Percentiles rank a stretch among this genome's conserved stretches.
phyloP scores from a whole-genome alignment of 2,113 vertebrate genomes.

The Cariama cristata region DNA sequence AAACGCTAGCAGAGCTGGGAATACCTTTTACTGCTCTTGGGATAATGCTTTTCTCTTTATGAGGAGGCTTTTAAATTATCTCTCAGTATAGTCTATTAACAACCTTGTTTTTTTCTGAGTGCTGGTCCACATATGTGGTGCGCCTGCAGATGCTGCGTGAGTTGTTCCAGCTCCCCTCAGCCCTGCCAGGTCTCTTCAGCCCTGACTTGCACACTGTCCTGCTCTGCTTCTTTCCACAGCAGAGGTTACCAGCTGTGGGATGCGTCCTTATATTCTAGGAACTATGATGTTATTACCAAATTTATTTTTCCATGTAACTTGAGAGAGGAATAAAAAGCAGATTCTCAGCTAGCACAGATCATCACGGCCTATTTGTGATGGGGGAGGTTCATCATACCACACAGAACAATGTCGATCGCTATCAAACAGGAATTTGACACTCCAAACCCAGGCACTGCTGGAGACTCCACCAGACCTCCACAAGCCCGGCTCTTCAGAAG shows the following conservation, averaged over 20 bases:
- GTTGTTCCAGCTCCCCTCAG: slow-evolving; percentile 36
- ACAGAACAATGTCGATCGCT: not conserved
- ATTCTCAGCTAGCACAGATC: slow-evolving; percentile 16
- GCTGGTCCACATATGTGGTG: slow-evolving; percentile 52
- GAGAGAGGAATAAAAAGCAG: slow-evolving; percentile 52
- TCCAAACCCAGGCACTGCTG: not conserved
- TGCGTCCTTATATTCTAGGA: not conserved
- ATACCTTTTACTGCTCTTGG: slow-evolving; percentile 35
- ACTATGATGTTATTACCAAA: slow-evolving; percentile 17
- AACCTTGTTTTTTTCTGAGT: not conserved
- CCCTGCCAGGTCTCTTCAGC: slow-evolving; percentile 51
- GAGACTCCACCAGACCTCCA: not conserved
- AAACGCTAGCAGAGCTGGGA: not conserved
- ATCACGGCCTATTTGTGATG: not conserved
- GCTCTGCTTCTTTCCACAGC: not conserved
- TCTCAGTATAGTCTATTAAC: slow-evolving; percentile 53
- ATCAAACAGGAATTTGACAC: not conserved
- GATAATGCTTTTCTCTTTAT: slow-evolving; percentile 41
- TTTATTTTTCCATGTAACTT: slow-evolving; percentile 47
- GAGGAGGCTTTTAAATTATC: slow-evolving; percentile 55
- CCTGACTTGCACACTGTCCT: slow-evolving; percentile 33
- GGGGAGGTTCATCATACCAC: not conserved
- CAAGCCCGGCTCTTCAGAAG: not conserved
- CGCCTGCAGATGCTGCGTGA: not conserved
- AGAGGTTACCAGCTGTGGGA: slow-evolving; percentile 53